Base-by-base conservation (phyloP, 2,888 invertebrate species). In the Agonum fuliginosum region DNA sequence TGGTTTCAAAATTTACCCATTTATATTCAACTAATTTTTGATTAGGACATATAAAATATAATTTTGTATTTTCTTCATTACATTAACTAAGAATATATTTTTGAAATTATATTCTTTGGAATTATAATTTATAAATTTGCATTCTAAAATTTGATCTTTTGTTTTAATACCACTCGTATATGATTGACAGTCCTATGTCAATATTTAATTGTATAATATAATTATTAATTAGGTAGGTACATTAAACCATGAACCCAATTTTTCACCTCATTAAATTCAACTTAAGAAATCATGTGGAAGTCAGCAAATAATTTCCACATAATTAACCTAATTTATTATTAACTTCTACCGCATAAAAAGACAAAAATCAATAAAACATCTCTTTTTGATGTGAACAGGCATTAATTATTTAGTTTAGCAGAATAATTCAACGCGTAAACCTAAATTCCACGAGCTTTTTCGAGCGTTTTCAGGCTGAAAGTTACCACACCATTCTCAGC, bases 401-500 rank as follows among this genome's bases (percentile, higher is more conserved):
- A n/a, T 54, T 54, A 10, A 24, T 24, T 54, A 54, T 54, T 54
- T 54, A 54, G 24, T 54, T 22, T 12, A 22, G 24, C 3, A 48
- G 48, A 20, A 14, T 48, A 48, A 48, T 48, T 20, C 48, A 20
- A 17, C 20, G 22, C 20, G n/a, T 54, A 54, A 24, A 54, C 20
- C 20, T 20, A 24, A 51, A 54, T 54, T 20, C 22, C 22, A n/a
- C 3, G 22, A 24, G 54, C 24, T 54, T 54, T 54, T 20, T n/a
- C 22, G 22, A 1, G 22, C 24, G 54, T 54, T 54, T 54, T 54
- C 54, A 54, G 12, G 22, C 37, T 37, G 37, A 20, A 54, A 54
- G 54, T 54, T 54, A 54, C 54, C 54, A 20, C 54, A 12, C 19
- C n/a, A n/a, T n/a, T n/a, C n/a, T n/a, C n/a, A 2, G 20, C 20